These are phyloP conservation scores for Phataginus tricuspis DNA, from an alignment of 2,797 vertebrate species.

Conservation along the genomic window DNA sequence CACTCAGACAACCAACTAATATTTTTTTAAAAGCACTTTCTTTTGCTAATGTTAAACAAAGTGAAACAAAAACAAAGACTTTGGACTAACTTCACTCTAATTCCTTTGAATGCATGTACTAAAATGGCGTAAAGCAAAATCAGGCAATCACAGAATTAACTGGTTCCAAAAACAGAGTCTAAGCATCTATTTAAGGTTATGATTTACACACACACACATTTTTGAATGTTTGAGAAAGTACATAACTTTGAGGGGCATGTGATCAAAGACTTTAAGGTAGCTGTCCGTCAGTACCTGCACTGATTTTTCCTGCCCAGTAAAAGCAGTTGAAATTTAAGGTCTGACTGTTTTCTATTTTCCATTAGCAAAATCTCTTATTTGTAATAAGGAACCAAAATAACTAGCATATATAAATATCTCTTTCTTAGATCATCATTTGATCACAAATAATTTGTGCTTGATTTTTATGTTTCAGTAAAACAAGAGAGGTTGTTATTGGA, in stretches of 20 bases:
- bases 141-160: not conserved
- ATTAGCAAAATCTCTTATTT: not conserved
- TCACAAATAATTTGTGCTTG: not conserved
- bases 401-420: not conserved
- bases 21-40: not conserved
- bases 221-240: not conserved
- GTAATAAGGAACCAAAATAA: not conserved
- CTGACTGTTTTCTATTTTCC: not conserved
- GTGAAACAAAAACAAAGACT: not conserved
- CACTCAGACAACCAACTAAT: not conserved
- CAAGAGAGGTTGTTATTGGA: not conserved
- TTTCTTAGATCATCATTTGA: not conserved
- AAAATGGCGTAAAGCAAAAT: not conserved
- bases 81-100: not conserved
- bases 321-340: not conserved
- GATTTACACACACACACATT: not conserved
- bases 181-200: constrained; percentile 9
- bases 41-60: not conserved
- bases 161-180: not conserved
- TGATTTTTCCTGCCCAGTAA: not conserved
- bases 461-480: not conserved
- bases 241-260: not conserved
- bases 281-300: not conserved
- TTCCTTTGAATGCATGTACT: not conserved
- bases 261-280: not conserved